phyloP scores from a whole-genome alignment of 2,113 vertebrate species.

The Thalassarche chlororhynchos region DNA sequence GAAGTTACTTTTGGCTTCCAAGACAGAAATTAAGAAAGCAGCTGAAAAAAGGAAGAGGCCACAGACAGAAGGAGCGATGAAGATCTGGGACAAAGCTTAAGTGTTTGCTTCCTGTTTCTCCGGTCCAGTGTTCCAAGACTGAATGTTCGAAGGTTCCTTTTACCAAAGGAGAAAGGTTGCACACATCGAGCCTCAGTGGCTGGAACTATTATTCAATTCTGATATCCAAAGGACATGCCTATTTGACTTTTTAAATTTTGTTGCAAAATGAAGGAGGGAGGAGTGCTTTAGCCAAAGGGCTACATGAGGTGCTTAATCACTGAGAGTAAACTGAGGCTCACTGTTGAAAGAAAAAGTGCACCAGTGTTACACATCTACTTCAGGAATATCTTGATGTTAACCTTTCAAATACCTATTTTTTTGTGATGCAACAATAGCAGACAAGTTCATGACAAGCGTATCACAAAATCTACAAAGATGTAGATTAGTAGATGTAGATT shows the following conservation, averaged over 20 bases:
- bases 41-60: constrained; percentile 19
- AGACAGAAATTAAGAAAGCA: constrained; percentile 22
- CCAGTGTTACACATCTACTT: not conserved
- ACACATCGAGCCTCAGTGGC: fast-evolving
- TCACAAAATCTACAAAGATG: not conserved
- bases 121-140: not conserved
- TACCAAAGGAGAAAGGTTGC: not conserved
- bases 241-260: not conserved
- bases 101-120: constrained; percentile 17
- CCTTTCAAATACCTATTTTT: not conserved
- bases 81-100: constrained; percentile 9
- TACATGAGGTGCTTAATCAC: not conserved
- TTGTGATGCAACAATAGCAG: not conserved
- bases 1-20: constrained; percentile 19
- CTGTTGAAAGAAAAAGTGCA: not conserved
- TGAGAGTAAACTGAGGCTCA: not conserved
- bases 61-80: not conserved
- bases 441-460: not conserved
- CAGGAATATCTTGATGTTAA: not conserved
- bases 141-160: not conserved
- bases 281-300: not conserved
- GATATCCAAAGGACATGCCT: not conserved
- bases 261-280: not conserved
- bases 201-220: not conserved
- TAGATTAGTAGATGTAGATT: too few species aligned